Conservation (phyloP, 2,113 vertebrate genomes). For the Centrocercus urophasianus region DNA sequence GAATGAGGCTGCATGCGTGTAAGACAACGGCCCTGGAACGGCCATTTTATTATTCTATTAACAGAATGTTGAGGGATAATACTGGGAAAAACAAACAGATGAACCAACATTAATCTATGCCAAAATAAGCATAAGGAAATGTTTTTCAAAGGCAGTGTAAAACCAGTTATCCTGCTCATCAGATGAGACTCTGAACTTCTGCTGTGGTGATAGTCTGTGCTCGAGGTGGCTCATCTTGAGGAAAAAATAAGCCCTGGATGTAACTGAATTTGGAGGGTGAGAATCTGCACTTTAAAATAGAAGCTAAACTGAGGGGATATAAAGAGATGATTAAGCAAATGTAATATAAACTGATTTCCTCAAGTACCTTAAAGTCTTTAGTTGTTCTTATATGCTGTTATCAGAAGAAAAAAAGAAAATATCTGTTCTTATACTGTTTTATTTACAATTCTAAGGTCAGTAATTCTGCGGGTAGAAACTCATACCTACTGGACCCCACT, state of each 20-base stretch:
- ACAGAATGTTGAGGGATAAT: background rate
- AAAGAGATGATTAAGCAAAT: background rate
- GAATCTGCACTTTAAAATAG: background rate
- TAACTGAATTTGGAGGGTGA: background rate
- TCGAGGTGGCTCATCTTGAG: background rate
- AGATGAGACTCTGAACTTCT: background rate
- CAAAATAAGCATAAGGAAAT: background rate
- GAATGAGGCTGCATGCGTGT: background rate
- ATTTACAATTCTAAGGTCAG: background rate
- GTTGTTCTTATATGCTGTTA: background rate
- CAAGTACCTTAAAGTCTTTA: background rate
- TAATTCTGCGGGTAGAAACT: background rate
- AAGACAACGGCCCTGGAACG: background rate
- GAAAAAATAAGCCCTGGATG: background rate
- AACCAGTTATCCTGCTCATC: background rate
- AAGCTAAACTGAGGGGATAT: conserved; percentile 3
- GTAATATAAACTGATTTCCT: conserved; percentile 13
- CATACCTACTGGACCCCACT: background rate
- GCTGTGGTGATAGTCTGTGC: background rate
- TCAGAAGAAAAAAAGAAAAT: background rate
- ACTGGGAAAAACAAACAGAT: background rate
- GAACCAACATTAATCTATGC: background rate
- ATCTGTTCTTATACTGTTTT: background rate
- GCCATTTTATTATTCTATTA: background rate
- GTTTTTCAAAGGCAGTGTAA: background rate